Base-by-base conservation (phyloP, 2,797 vertebrate species). In the Characodon lateralis region DNA sequence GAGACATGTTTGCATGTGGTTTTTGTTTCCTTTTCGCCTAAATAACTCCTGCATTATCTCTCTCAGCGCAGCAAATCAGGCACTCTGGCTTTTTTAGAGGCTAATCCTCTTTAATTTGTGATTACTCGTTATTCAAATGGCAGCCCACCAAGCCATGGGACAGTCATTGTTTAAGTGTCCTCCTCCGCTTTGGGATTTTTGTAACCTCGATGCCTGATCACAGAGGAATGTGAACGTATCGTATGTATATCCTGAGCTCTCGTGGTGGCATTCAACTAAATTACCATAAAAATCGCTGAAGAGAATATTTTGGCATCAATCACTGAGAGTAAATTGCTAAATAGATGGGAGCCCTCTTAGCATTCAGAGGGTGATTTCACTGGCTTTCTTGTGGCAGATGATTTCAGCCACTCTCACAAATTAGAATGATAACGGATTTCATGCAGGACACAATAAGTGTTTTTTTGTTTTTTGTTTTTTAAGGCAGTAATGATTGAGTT, bases 61-160 rank as follows among this genome's bases (percentile, higher is more conserved):
- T 90, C 89, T 83, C 69, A 81, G 82, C 77, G 51, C 79, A 80
- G 84, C 87, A 88, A 91, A 88, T 91, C 82, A 84, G 84, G 63
- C 83, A 87, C 90, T 81, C 76, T 10, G 79, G 79, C 80, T 88
- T 91, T 85, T 66, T 66, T 66, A 24, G 84, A 84, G 86, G 82
- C 83, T 93, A 93, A 93, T 94, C 90, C 90, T 83, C 87, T 89
- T 94, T 91, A 91, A 93, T 90, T 92, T 91, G 89, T 78, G 90
- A 91, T 93, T 88, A 87, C 86, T 90, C 93, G 89, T 90, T 89
- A 94, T 91, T 93, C 88, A 88, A 92, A 89, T 77, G 82, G 78
- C 83, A 85, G 88, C 83, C 85, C 73, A 81, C 85, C 85, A 88
- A 92, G 89, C 85, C 89, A 85, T 77, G 13, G 48, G 89, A 90